Conservation (phyloP, 2,797 vertebrate genomes). For the Cyprinella venusta region DNA sequence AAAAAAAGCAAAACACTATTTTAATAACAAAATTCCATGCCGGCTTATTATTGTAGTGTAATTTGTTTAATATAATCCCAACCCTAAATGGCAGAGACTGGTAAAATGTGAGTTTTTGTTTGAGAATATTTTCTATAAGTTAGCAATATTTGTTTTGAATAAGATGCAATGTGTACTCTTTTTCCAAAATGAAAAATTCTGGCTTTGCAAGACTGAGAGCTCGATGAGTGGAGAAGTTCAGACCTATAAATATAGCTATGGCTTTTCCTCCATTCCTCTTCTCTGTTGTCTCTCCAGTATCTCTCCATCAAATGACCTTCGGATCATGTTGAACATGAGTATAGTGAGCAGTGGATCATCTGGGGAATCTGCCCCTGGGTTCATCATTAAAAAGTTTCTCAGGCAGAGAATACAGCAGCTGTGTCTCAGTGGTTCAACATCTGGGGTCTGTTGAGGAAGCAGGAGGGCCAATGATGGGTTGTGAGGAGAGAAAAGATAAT, state of each 20-base stretch:
- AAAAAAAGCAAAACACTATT: too few relatives aligned
- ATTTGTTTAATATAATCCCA: too few relatives aligned
- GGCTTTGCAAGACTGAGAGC: neutral
- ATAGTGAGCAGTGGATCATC: slow-evolving; percentile 15
- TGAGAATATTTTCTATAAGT: neutral
- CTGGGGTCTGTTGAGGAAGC: slow-evolving; percentile 41
- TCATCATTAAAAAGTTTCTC: slow-evolving; percentile 16
- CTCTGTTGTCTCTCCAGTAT: neutral
- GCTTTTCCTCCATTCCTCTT: neutral
- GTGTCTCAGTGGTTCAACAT: slow-evolving; percentile 35
- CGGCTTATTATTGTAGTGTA: too few relatives aligned
- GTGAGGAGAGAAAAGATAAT: slow-evolving; percentile 25
- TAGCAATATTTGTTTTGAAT: neutral
- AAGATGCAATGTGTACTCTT: neutral
- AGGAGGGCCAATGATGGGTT: neutral
- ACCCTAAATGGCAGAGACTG: neutral
- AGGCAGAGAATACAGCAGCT: slow-evolving; percentile 41
- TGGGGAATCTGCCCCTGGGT: slow-evolving; percentile 29
- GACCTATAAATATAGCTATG: too few relatives aligned
- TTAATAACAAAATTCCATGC: too few relatives aligned
- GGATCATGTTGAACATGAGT: slow-evolving; percentile 6
- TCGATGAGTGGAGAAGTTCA: neutral
- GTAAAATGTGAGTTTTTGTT: neutral
- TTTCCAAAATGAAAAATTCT: neutral
- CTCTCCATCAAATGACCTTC: slow-evolving; percentile 39